A percentile compares a stretch with the other conserved stretches of the same genome.
These are phyloP conservation scores for Procambarus clarkii DNA, from an alignment of 1,140 invertebrate species.

Conservation along the genomic window DNA sequence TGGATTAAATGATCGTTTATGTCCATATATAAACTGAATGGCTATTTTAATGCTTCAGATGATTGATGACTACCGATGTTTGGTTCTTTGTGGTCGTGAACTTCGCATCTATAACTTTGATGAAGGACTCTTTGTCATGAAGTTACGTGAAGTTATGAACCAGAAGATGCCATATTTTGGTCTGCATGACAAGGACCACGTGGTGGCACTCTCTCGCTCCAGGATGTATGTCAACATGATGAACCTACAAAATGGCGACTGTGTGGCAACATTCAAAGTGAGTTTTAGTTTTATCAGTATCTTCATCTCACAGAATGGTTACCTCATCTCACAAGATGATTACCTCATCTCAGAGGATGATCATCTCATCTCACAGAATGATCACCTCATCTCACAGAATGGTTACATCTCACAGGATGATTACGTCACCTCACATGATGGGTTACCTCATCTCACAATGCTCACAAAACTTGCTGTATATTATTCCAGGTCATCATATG, in stretches of 20 bases:
- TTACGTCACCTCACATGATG: too few relatives aligned
- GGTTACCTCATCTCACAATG: too few relatives aligned
- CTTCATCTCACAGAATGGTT: too few relatives aligned
- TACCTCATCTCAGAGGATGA: too few relatives aligned
- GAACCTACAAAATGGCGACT: slow-evolving; percentile 88
- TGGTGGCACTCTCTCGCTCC: slow-evolving; percentile 89
- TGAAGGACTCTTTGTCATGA: slow-evolving; percentile 82
- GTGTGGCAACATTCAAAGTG: slow-evolving; percentile 89
- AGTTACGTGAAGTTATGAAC: slow-evolving; percentile 91
- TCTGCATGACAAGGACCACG: slow-evolving; percentile 85
- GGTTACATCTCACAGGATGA: too few relatives aligned
- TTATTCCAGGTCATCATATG: too few relatives aligned
- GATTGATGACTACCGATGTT: slow-evolving; percentile 82
- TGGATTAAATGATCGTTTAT: too few relatives aligned
- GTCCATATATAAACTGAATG: neutral
- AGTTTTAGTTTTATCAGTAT: slow-evolving; percentile 8
- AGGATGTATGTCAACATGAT: slow-evolving; percentile 94
- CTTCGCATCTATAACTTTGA: slow-evolving; percentile 87
- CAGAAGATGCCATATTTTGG: slow-evolving; percentile 94
- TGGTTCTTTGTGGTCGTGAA: slow-evolving; percentile 88
- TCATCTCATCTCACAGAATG: too few relatives aligned
- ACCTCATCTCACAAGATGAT: too few relatives aligned
- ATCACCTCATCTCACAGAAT: too few relatives aligned
- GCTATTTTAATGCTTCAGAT: slow-evolving; percentile 69
- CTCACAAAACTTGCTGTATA: too few relatives aligned